Evolutionary conservation across 1,140 invertebrate species (phyloP).

Genomic region (Harlomillsia oculata): DNA sequence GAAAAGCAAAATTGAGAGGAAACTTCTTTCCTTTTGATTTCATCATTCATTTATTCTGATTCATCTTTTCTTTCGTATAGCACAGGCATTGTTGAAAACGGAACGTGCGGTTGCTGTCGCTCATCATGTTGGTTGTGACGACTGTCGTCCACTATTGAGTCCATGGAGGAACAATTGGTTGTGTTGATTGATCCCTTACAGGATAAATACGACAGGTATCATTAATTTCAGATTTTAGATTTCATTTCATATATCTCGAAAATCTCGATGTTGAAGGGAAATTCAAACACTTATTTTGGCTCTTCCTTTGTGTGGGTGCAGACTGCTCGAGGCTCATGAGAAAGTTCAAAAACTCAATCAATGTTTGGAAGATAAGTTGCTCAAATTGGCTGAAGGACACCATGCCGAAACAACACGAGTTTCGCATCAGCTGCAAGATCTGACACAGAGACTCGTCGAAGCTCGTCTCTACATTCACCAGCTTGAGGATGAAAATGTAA

Average conservation of each 20-base stretch:
- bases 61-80: no score
- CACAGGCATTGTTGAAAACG: no score
- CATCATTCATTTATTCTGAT: no score
- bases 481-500: slow-evolving; percentile 84
- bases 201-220: slow-evolving; percentile 77
- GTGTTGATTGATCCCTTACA: slow-evolving; percentile 53
- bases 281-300: not conserved
- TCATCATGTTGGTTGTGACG: not conserved
- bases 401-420: slow-evolving; percentile 80
- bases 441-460: slow-evolving; percentile 78
- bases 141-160: slow-evolving; percentile 41
- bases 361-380: slow-evolving; percentile 84
- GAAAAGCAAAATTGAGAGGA: no score
- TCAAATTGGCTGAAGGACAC: slow-evolving; percentile 76
- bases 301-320: slow-evolving; percentile 39
- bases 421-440: slow-evolving; percentile 72
- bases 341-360: slow-evolving; percentile 91
- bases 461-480: slow-evolving; percentile 75
- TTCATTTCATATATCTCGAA: not conserved
- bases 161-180: slow-evolving; percentile 68
- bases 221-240: not conserved
- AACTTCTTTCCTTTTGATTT: no score
- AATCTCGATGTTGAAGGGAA: not conserved
- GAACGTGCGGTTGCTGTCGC: no score
- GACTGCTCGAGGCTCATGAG: slow-evolving; percentile 85